These are phyloP conservation scores for Perodicticus potto DNA, from an alignment of 2,797 vertebrate species.

Conservation along the genomic window DNA sequence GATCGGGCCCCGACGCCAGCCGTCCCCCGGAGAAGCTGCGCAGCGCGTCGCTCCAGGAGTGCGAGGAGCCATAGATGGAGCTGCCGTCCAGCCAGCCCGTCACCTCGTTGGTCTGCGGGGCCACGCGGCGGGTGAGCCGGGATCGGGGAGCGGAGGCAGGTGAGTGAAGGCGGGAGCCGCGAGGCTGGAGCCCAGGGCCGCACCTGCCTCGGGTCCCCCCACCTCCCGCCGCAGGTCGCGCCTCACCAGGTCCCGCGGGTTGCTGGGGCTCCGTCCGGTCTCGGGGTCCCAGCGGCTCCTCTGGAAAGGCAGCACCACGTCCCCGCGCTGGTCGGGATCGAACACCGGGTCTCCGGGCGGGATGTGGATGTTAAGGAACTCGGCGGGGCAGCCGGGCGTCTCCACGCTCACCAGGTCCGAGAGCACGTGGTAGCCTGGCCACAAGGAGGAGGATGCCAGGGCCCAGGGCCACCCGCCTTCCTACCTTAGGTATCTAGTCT, in stretches of 20 bases:
- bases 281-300: conserved; percentile 92
- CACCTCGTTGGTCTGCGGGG: conserved; percentile 92
- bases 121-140: neutral
- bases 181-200: no score
- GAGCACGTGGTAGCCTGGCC: conserved; percentile 93
- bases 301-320: conserved; percentile 93
- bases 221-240: conserved; percentile 87
- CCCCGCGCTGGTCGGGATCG: conserved; percentile 88
- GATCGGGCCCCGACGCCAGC: conserved; percentile 85
- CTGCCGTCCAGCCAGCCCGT: conserved; percentile 98
- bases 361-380: conserved; percentile 95
- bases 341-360: conserved; percentile 92
- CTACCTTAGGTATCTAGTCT: neutral
- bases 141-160: neutral
- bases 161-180: conserved; percentile 81
- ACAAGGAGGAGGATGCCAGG: neutral
- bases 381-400: conserved; percentile 93
- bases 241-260: conserved; percentile 93
- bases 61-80: conserved; percentile 95
- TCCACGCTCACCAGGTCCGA: conserved; percentile 92
- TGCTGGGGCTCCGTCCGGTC: conserved; percentile 95
- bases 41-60: conserved; percentile 95
- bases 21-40: conserved; percentile 92
- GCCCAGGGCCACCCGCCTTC: neutral
- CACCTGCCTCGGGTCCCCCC: conserved; percentile 87